Conservation (phyloP, 2,888 invertebrate species). For the Cosmorhoe ocellata region DNA sequence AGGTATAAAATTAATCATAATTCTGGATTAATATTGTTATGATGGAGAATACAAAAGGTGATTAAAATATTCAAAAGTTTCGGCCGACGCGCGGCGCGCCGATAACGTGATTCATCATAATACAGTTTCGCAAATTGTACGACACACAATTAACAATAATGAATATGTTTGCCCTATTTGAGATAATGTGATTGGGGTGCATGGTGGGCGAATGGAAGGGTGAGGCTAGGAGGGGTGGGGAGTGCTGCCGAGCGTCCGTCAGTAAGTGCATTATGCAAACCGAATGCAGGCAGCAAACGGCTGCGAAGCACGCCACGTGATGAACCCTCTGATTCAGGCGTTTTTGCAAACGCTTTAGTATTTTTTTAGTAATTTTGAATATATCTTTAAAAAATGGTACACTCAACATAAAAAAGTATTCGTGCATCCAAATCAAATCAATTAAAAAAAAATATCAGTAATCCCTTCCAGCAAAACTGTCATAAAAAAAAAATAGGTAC, state of each 20-base stretch:
- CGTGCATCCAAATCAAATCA: too few relatives aligned
- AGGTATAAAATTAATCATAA: constrained; percentile 58
- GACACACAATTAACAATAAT: constrained; percentile 60
- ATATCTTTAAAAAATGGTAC: neutral
- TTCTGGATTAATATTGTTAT: constrained; percentile 32
- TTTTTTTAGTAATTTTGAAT: constrained; percentile 12
- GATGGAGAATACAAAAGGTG: constrained; percentile 43
- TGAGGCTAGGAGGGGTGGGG: constrained; percentile 3
- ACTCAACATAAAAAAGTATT: too few relatives aligned
- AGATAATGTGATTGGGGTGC: constrained; percentile 50
- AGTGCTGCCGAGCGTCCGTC: constrained; percentile 28
- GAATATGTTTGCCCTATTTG: constrained; percentile 52
- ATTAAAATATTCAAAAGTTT: constrained; percentile 47
- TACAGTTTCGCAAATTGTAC: constrained; percentile 51
- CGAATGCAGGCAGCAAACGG: constrained; percentile 38
- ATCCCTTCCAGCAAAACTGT: too few relatives aligned
- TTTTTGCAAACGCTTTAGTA: constrained; percentile 27
- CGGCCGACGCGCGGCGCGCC: constrained; percentile 28
- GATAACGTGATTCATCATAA: constrained; percentile 54
- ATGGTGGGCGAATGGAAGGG: constrained; percentile 16
- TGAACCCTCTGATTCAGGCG: constrained; percentile 25
- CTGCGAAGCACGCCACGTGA: constrained; percentile 33
- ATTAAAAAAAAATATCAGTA: too few relatives aligned
- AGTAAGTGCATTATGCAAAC: constrained; percentile 45
- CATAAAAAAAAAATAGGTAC: too few relatives aligned